Conservation (phyloP, 2,797 vertebrate species). For the Fringilla coelebs region DNA sequence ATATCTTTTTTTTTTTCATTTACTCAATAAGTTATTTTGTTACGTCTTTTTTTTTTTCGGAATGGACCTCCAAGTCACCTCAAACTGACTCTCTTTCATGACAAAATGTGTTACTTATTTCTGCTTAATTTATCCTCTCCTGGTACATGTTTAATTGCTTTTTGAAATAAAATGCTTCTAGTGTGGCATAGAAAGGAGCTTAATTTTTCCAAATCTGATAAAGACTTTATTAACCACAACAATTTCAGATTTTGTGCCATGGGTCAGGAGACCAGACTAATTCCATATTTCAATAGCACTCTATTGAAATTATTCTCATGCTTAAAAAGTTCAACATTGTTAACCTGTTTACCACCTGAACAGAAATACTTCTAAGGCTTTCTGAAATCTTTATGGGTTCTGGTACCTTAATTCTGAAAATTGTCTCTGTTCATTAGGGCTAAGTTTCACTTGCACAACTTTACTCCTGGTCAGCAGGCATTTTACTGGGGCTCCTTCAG, state of each 20-base stretch:
- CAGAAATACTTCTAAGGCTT: conserved; percentile 42
- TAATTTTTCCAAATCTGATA: conserved; percentile 40
- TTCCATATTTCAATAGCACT: neutral
- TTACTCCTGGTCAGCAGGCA: neutral
- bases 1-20: neutral
- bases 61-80: neutral
- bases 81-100: neutral
- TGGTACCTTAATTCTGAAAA: conserved; percentile 10
- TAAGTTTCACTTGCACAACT: neutral
- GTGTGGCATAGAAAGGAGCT: neutral
- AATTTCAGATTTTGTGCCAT: neutral
- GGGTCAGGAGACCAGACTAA: conserved; percentile 43
- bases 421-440: neutral
- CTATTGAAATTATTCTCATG: neutral
- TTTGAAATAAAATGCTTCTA: neutral
- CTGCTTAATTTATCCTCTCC: neutral
- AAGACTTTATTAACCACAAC: conserved; percentile 28
- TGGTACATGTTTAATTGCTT: neutral
- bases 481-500: neutral
- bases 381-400: neutral
- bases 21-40: neutral
- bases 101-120: neutral
- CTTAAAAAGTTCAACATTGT: conserved; percentile 35
- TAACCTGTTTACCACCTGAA: conserved; percentile 40
- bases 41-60: neutral